Evolutionary conservation across 2,888 invertebrate genomes (phyloP), one percentile per base, ranked within the genome.

Genomic region (Syritta pipiens): DNA sequence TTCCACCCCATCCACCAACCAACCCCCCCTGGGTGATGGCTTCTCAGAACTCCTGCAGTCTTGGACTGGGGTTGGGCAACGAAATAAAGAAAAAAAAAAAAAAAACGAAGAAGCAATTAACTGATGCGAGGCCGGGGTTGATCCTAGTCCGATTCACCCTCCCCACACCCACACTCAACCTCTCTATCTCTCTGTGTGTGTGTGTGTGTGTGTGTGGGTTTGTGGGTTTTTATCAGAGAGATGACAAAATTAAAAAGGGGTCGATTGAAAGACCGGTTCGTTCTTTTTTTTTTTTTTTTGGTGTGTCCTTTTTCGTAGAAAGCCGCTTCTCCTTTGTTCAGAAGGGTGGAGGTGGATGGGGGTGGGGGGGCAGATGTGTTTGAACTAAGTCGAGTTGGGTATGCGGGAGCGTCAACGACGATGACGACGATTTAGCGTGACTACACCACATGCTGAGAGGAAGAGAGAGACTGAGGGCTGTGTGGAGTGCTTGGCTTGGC

Each of bases 181-280:
- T 19, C 20, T 10, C 28, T 6, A 19, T 26, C 6, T 17, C 28
- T 42, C 35, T 10, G 26, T 67, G 62, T 32, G 68, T 57, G 59
- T 57, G 46, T n/a, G n/a, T n/a, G n/a, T n/a, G n/a, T n/a, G n/a
- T n/a, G n/a, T n/a, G n/a, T n/a, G n/a, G n/a, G n/a, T n/a, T n/a
- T n/a, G n/a, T n/a, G n/a, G n/a, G n/a, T n/a, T 69, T 65, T 75
- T 57, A 75, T 81, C 63, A 72, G 53, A 65, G n/a, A n/a, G 53
- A 77, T 72, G 65, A 72, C 77, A 65, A 77, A 77, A 77, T 71
- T 76, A 71, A 72, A 75, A 77, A 77, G 32, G 72, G 77, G 72
- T 71, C 71, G 71, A 49, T 57, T 40, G 63, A 65, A 71, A 71
- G 63, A 59, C 53, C 59, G 24, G 71, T 53, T 55, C 22, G 37